Conservation (phyloP, 2,113 vertebrate species). For the Triplophysa dalaica region DNA sequence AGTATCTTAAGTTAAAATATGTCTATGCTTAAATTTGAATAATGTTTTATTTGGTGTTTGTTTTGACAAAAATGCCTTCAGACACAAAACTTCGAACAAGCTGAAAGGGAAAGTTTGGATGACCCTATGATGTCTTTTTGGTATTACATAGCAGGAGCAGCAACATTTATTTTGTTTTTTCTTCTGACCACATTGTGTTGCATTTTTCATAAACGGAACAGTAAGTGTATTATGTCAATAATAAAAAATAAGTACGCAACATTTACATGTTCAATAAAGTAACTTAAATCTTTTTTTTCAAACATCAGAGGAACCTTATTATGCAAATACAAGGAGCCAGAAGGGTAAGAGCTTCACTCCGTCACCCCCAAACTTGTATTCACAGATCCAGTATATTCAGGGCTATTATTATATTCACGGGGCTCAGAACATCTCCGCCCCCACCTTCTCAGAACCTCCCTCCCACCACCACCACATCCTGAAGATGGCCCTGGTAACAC, state of each 20-base stretch:
- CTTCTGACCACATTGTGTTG: constrained; percentile 26
- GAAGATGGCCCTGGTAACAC: no score
- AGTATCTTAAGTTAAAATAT: not conserved
- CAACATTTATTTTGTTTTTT: constrained; percentile 1
- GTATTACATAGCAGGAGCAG: constrained; percentile 41
- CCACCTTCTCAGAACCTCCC: no score
- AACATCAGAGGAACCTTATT: constrained; percentile 7
- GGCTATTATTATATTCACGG: not conserved
- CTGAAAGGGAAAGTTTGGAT: not conserved
- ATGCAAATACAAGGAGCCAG: constrained; percentile 25
- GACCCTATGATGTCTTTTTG: not conserved
- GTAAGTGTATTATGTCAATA: constrained; percentile 16
- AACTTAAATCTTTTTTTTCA: not conserved
- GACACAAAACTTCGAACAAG: not conserved
- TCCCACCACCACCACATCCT: no score
- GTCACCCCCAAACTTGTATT: not conserved
- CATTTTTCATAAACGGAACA: not conserved
- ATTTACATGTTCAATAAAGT: not conserved
- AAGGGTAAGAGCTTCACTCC: constrained; percentile 2
- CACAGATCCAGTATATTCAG: not conserved
- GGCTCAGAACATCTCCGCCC: not conserved
- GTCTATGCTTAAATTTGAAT: not conserved
- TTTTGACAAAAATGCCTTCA: no score
- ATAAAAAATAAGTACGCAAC: not conserved
- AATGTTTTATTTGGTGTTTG: not conserved